These are phyloP conservation scores for Erebia aethiops DNA, from an alignment of 2,888 invertebrate species.

Conservation along the genomic window DNA sequence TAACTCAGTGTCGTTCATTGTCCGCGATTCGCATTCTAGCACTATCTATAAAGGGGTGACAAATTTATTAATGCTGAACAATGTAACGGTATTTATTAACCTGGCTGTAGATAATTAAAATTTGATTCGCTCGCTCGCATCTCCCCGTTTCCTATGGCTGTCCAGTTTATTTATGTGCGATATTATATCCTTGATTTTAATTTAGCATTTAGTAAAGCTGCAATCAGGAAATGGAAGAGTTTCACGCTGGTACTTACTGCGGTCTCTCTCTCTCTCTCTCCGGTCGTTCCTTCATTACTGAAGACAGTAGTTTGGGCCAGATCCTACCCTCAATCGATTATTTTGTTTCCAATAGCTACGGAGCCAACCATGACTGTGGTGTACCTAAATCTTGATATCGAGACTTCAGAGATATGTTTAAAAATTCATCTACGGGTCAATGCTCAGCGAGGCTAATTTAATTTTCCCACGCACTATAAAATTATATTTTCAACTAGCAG, in stretches of 20 bases:
- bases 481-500: no score
- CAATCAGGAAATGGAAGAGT: not conserved
- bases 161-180: constrained; percentile 22
- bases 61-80: constrained; percentile 80
- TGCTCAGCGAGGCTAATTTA: no score
- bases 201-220: not conserved
- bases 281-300: no score
- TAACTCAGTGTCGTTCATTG: constrained; percentile 78
- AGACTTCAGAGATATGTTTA: no score
- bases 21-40: constrained; percentile 73
- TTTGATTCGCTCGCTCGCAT: constrained; percentile 63
- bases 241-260: not conserved
- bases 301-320: no score
- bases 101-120: constrained; percentile 65
- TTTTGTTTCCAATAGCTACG: no score
- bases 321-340: no score
- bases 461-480: no score
- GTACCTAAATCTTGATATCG: no score
- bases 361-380: no score
- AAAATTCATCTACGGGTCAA: no score
- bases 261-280: no score
- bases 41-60: constrained; percentile 77
- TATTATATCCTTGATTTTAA: constrained; percentile 10
- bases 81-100: constrained; percentile 69
- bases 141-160: constrained; percentile 34